Percentiles rank a stretch among this genome's conserved stretches.
These are phyloP conservation scores for Sitodiplosis mosellana DNA, from an alignment of 1,140 invertebrate genomes.

Conservation along the genomic window DNA sequence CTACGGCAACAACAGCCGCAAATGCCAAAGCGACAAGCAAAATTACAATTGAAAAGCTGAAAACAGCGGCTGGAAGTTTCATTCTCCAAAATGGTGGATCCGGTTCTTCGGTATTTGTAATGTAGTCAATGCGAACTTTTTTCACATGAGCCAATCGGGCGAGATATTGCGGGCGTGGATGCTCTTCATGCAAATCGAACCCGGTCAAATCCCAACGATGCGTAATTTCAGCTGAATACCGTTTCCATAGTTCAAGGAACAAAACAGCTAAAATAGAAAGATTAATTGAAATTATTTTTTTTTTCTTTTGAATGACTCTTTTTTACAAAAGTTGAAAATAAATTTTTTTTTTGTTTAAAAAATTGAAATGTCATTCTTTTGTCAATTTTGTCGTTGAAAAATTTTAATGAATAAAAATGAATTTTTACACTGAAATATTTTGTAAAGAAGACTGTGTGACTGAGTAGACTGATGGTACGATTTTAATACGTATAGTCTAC, in stretches of 20 bases:
- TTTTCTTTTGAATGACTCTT: no score
- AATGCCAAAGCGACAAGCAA: conserved; percentile 63
- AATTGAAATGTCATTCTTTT: no score
- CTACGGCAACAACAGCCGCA: conserved; percentile 73
- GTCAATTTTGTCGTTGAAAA: no score
- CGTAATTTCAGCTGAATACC: conserved; percentile 77
- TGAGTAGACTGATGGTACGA: no score
- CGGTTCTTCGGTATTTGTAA: conserved; percentile 65
- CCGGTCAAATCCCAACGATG: conserved; percentile 81
- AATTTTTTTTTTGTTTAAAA: no score
- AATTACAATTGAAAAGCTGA: conserved; percentile 69
- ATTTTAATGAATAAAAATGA: no score
- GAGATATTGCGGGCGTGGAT: conserved; percentile 68
- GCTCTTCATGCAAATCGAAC: conserved; percentile 72
- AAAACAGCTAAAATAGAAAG: conserved; percentile 46
- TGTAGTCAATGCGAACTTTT: conserved; percentile 30
- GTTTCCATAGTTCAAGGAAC: conserved; percentile 89
- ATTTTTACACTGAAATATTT: no score
- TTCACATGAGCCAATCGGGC: conserved; percentile 54
- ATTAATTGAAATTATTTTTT: no score
- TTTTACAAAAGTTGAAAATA: no score
- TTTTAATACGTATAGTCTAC: no score
- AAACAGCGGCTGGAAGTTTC: conserved; percentile 59
- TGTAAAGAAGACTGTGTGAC: no score
- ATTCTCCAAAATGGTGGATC: conserved; percentile 77